Conservation (phyloP, 2,888 invertebrate species). For the Corythucha ciliata region DNA sequence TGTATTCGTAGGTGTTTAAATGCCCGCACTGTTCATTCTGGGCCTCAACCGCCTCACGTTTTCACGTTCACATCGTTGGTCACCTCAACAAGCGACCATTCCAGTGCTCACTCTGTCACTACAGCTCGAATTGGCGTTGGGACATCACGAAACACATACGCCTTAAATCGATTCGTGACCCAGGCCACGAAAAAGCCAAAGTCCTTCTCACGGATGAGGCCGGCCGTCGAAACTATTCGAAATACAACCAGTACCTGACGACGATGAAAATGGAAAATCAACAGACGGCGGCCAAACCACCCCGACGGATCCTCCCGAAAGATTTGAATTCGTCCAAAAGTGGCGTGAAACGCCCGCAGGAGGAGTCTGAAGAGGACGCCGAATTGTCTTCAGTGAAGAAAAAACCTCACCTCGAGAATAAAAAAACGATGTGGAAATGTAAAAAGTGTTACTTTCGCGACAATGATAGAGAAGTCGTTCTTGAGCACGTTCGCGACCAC, state of each 20-base stretch:
- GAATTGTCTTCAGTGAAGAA: slow-evolving; percentile 28
- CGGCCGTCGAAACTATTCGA: slow-evolving; percentile 80
- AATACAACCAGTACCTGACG: slow-evolving; percentile 82
- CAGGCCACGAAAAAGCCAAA: slow-evolving; percentile 67
- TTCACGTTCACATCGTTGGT: slow-evolving; percentile 88
- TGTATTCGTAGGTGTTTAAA: slow-evolving; percentile 60
- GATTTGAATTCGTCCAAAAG: too few species aligned
- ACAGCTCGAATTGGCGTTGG: slow-evolving; percentile 94
- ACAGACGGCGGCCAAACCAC: slow-evolving; percentile 18
- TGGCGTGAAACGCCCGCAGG: slow-evolving; percentile 23
- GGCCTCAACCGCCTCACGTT: slow-evolving; percentile 85
- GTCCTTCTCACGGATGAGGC: slow-evolving; percentile 87
- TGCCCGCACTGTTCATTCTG: slow-evolving; percentile 88
- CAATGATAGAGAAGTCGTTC: slow-evolving; percentile 53
- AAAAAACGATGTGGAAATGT: slow-evolving; percentile 77
- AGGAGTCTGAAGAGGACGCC: slow-evolving; percentile 27
- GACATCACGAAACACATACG: slow-evolving; percentile 94
- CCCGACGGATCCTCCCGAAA: slow-evolving; percentile 20
- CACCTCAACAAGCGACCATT: slow-evolving; percentile 89
- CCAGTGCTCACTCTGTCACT: slow-evolving; percentile 87
- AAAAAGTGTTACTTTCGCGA: slow-evolving; percentile 78
- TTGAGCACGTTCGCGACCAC: slow-evolving; percentile 58
- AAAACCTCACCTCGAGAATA: slow-evolving; percentile 45
- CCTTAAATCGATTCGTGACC: slow-evolving; percentile 72
- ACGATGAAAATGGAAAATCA: slow-evolving; percentile 45